These are phyloP conservation scores for Propithecus coquereli DNA, from an alignment of 2,113 vertebrate species.

Conservation along the genomic window DNA sequence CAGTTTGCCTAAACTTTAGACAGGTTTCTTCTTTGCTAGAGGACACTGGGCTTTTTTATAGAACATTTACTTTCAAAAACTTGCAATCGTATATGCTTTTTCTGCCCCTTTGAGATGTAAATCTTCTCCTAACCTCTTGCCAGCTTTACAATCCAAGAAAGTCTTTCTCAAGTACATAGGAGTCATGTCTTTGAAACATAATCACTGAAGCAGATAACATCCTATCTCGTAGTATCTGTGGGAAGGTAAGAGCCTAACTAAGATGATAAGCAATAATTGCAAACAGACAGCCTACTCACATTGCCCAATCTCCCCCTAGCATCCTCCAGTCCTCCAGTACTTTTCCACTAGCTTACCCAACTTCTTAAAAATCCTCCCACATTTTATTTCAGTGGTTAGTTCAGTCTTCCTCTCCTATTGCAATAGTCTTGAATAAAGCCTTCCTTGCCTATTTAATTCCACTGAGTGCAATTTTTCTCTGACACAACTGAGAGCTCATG, in stretches of 20 bases:
- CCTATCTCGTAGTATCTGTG: neutral
- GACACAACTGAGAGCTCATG: neutral
- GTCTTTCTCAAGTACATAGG: neutral
- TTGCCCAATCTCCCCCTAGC: neutral
- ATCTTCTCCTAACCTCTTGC: neutral
- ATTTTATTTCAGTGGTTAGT: neutral
- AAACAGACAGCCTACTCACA: neutral
- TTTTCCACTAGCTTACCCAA: neutral
- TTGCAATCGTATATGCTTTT: neutral
- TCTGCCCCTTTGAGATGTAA: neutral
- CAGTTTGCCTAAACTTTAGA: neutral
- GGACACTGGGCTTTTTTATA: neutral
- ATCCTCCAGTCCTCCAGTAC: neutral
- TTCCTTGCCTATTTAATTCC: neutral
- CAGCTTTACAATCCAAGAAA: neutral
- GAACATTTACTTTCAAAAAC: neutral
- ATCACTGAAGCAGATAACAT: neutral
- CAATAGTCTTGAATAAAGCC: neutral
- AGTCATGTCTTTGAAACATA: neutral
- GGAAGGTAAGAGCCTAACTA: no score
- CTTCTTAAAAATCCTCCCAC: neutral
- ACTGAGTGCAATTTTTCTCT: neutral
- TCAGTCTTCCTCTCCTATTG: neutral
- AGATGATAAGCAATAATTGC: neutral
- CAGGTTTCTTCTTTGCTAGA: neutral